phyloP scores from a whole-genome alignment of 2,797 vertebrate species.

The Sebastes matsubarae region DNA sequence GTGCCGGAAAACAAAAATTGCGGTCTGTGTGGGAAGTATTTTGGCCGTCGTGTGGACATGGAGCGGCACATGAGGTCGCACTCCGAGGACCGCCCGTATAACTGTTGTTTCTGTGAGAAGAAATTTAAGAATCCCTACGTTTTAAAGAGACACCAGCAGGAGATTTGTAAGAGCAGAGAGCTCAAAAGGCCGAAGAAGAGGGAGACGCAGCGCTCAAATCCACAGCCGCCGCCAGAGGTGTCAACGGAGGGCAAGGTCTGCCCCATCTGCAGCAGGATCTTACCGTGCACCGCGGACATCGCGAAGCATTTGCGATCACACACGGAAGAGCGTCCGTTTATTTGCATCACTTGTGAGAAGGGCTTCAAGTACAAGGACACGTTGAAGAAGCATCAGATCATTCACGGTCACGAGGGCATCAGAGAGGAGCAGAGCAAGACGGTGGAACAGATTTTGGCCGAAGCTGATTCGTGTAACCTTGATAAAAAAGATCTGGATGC shows the following conservation, averaged over 20 bases:
- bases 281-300: slow-evolving; percentile 75
- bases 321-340: slow-evolving; percentile 74
- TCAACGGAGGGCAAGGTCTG: slow-evolving; percentile 67
- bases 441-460: slow-evolving; percentile 73
- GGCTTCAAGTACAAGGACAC: slow-evolving; percentile 82
- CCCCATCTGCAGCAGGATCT: slow-evolving; percentile 71
- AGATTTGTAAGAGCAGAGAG: slow-evolving; percentile 76
- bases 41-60: slow-evolving; percentile 73
- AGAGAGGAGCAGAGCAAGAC: slow-evolving; percentile 73
- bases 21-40: slow-evolving; percentile 74
- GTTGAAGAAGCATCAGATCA: slow-evolving; percentile 80
- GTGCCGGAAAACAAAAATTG: slow-evolving; percentile 66
- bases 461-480: slow-evolving; percentile 5
- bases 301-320: slow-evolving; percentile 76
- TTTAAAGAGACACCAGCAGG: slow-evolving; percentile 75
- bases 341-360: slow-evolving; percentile 77
- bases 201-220: not conserved
- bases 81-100: slow-evolving; percentile 76
- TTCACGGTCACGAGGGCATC: slow-evolving; percentile 77
- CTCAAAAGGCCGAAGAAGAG: slow-evolving; percentile 46
- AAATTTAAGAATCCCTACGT: slow-evolving; percentile 77
- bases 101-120: slow-evolving; percentile 75
- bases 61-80: slow-evolving; percentile 80
- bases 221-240: not conserved
- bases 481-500: slow-evolving; percentile 2